Base-by-base conservation (phyloP, 1,140 invertebrate species). In the Neodiprion pinetum region DNA sequence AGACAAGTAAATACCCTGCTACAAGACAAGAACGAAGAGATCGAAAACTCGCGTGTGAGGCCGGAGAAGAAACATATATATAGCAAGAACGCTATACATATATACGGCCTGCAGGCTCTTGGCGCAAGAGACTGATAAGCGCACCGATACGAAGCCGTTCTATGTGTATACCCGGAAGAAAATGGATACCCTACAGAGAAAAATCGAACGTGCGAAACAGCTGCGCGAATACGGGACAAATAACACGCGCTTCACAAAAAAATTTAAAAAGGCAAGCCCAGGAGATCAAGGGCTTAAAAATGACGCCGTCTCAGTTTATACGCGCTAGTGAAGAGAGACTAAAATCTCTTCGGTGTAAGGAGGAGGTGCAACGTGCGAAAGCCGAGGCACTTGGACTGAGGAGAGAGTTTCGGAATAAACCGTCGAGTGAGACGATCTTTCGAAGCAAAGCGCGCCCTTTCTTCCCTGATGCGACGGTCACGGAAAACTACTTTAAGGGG, bases 231-330 rank as follows among this genome's bases (percentile, higher is more conserved):
- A 17, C 17, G 17, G 17, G 17, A 17, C 17, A 17, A 17, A 17
- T 17, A 17, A 17, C 17, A 17, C 17, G 17, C 17, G 17, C 17
- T 17, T 17, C 17, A 17, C 17, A 17, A 61, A 61, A 61, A n/a
- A n/a, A 61, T 61, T n/a, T 61, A 61, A 61, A 61, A 61, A 61
- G n/a, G 1, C 10, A 71, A 71, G 70, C 70, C 9, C 21, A 17
- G 48, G 28, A 71, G 7, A 14, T 72, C 40, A 49, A 40, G 23
- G 8, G 53, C 4, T 49, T 72, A 21, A 72, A 72, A 49, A 50
- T 72, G 70, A 72, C 70, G 9, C 70, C 7, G 40, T 72, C 70
- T 11, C 47, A 72, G 48, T 50, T 48, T 50, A 14, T 72, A 12
- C 14, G 5, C 7, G 53, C 53, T 12, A 49, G 47, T 11, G 70